A percentile compares a stretch with the other conserved stretches of the same genome.
phyloP scores from a whole-genome alignment of 2,888 invertebrate species.

The Brachyptera putata region DNA sequence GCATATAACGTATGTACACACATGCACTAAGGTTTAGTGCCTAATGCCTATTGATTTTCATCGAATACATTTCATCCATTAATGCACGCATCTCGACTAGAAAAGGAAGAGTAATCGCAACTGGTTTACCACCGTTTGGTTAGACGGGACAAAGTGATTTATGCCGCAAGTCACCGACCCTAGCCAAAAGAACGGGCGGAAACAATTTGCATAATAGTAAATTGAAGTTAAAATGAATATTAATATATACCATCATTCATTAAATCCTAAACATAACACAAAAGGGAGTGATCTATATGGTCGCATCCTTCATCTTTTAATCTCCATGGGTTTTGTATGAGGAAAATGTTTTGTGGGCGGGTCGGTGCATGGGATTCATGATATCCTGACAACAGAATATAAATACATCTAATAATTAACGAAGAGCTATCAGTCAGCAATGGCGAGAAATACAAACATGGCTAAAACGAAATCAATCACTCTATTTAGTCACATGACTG shows the following conservation, averaged over 20 bases:
- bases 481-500: no score
- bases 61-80: no score
- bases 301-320: not conserved
- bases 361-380: constrained; percentile 11
- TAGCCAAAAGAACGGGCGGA: constrained; percentile 17
- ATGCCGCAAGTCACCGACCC: constrained; percentile 20
- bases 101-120: constrained; percentile 9
- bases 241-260: constrained; percentile 27
- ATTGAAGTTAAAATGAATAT: constrained; percentile 29
- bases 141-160: no score
- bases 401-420: no score
- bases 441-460: no score
- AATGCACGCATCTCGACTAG: no score
- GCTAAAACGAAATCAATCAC: no score
- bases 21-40: no score
- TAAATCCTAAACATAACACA: constrained; percentile 21
- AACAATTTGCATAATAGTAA: constrained; percentile 26
- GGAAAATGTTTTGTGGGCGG: constrained; percentile 13
- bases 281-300: not conserved
- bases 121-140: not conserved
- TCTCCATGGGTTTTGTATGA: constrained; percentile 12
- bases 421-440: no score
- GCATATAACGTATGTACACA: no score
- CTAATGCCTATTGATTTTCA: no score
- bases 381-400: no score